These are phyloP conservation scores for Sarcophaga peregrina DNA, from an alignment of 1,140 invertebrate species.

Conservation along the genomic window DNA sequence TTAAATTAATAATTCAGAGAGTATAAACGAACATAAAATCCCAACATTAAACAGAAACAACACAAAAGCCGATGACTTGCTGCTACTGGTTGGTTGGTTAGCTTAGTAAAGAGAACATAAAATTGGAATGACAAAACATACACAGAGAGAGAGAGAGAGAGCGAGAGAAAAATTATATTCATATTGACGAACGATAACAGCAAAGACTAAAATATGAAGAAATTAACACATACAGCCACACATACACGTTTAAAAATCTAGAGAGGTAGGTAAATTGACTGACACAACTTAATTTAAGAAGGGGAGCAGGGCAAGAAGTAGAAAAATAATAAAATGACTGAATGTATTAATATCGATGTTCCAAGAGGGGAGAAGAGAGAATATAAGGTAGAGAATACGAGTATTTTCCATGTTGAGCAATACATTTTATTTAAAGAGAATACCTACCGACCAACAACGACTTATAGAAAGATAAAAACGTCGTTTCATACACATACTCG, in stretches of 20 bases:
- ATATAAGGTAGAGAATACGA: too few species aligned
- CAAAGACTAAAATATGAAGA: constrained; percentile 24
- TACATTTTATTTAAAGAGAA: neutral
- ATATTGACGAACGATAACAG: neutral
- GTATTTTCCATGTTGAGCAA: too few species aligned
- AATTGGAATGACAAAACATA: too few species aligned
- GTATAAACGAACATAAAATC: neutral
- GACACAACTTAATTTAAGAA: constrained; percentile 1
- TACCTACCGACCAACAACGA: constrained; percentile 7
- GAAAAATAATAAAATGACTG: constrained; percentile 27
- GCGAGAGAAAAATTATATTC: too few species aligned
- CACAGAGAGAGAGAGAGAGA: too few species aligned
- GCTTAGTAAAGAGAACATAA: too few species aligned
- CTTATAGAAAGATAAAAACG: constrained; percentile 37
- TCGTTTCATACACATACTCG: neutral
- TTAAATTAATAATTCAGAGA: neutral
- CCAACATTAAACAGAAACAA: neutral
- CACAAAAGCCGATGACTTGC: too few species aligned
- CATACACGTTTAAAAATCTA: neutral
- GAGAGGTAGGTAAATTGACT: neutral
- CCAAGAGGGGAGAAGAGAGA: neutral
- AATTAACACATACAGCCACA: constrained; percentile 18
- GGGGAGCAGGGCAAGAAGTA: neutral
- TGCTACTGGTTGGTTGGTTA: neutral
- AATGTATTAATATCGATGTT: constrained; percentile 2